These are phyloP conservation scores for Habrosyne pyritoides DNA, from an alignment of 2,888 invertebrate species.

Conservation along the genomic window DNA sequence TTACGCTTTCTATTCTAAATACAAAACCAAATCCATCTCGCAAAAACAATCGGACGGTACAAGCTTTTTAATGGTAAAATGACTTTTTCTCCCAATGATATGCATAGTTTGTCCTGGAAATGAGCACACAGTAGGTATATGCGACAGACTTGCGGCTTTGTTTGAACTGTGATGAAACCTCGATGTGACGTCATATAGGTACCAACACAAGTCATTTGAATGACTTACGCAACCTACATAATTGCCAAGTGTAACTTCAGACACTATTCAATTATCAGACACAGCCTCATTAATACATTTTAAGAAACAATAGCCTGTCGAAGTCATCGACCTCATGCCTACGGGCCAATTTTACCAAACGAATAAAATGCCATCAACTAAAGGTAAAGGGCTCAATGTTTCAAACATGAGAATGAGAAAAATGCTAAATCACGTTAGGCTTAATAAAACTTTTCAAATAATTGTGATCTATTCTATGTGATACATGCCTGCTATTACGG, in stretches of 20 bases:
- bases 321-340: too few species aligned
- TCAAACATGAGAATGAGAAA: too few species aligned
- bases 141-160: conserved; percentile 58
- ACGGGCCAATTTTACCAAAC: too few species aligned
- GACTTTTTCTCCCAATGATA: conserved; percentile 50
- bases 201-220: conserved; percentile 36
- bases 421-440: too few species aligned
- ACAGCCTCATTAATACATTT: background rate
- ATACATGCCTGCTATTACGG: too few species aligned
- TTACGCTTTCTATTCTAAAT: too few species aligned
- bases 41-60: too few species aligned
- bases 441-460: too few species aligned
- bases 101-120: conserved; percentile 63
- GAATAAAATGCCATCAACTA: too few species aligned
- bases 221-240: conserved; percentile 46
- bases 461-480: too few species aligned
- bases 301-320: background rate
- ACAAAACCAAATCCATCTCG: background rate
- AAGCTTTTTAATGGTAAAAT: conserved; percentile 11
- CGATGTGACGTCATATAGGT: conserved; percentile 59
- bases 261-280: too few species aligned
- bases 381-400: too few species aligned
- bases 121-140: conserved; percentile 53
- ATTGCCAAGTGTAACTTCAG: background rate
- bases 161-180: conserved; percentile 71